Evolutionary conservation across 1,140 invertebrate genomes (phyloP).

Genomic region (Drosophila seguyi): DNA sequence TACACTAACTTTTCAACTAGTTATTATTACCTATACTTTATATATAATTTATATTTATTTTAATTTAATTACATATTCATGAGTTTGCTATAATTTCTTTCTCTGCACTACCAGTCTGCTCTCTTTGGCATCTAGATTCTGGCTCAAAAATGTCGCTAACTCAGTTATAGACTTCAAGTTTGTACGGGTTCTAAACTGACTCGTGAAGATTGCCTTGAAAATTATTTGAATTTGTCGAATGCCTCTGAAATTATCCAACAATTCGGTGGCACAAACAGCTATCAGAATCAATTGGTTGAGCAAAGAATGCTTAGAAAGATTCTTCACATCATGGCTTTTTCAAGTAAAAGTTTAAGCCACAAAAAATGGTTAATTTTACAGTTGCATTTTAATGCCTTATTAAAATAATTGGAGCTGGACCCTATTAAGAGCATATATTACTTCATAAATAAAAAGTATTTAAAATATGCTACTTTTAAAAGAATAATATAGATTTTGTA

Average conservation of each 20-base stretch:
- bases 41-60: too few relatives aligned
- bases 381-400: neutral
- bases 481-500: too few relatives aligned
- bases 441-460: too few relatives aligned
- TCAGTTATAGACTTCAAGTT: constrained; percentile 19
- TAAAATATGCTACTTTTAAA: too few relatives aligned
- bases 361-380: neutral
- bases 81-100: constrained; percentile 11
- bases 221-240: constrained; percentile 40
- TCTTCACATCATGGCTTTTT: neutral
- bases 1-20: too few relatives aligned
- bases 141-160: constrained; percentile 59
- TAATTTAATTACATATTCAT: too few relatives aligned
- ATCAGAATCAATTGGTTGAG: neutral
- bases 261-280: constrained; percentile 18
- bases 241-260: constrained; percentile 22
- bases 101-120: constrained; percentile 16
- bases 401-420: too few relatives aligned
- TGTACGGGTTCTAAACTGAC: constrained; percentile 28
- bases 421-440: too few relatives aligned
- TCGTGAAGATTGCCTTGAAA: constrained; percentile 37
- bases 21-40: too few relatives aligned
- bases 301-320: neutral
- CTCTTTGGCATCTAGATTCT: constrained; percentile 35
- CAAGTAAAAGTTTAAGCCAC: too few relatives aligned